phyloP scores from a whole-genome alignment of 2,797 vertebrate species.

The Rhinophrynus dorsalis region DNA sequence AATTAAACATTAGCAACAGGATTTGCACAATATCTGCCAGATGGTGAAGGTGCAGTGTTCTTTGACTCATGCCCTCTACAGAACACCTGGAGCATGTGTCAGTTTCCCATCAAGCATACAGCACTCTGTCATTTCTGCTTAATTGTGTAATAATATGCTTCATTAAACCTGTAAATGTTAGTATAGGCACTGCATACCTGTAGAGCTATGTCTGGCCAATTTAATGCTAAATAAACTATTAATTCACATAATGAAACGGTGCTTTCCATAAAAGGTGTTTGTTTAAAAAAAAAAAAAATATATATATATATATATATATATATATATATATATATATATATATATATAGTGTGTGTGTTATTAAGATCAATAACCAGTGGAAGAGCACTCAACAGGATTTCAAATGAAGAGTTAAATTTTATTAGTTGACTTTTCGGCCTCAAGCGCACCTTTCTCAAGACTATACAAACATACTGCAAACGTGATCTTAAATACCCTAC shows the following conservation, averaged over 20 bases:
- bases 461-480: too few relatives aligned
- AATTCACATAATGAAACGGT: neutral
- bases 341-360: neutral
- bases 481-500: too few relatives aligned
- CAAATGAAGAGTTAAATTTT: too few relatives aligned
- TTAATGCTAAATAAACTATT: neutral
- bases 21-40: constrained; percentile 24
- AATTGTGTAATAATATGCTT: constrained; percentile 33
- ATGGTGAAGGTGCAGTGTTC: constrained; percentile 11
- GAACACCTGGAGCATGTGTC: constrained; percentile 33
- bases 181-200: constrained; percentile 6
- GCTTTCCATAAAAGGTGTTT: neutral
- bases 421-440: too few relatives aligned
- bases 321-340: too few relatives aligned
- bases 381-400: too few relatives aligned
- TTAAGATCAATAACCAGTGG: neutral
- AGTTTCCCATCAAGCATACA: constrained; percentile 7
- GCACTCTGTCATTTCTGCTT: constrained; percentile 11
- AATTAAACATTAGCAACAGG: constrained; percentile 26
- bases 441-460: too few relatives aligned
- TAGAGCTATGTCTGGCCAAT: neutral
- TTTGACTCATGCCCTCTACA: constrained; percentile 17
- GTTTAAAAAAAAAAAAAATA: neutral
- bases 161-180: constrained; percentile 31
- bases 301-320: too few relatives aligned